Percentiles rank a stretch among this genome's conserved stretches.
phyloP scores from a whole-genome alignment of 2,797 vertebrate genomes.

The Luscinia luscinia region DNA sequence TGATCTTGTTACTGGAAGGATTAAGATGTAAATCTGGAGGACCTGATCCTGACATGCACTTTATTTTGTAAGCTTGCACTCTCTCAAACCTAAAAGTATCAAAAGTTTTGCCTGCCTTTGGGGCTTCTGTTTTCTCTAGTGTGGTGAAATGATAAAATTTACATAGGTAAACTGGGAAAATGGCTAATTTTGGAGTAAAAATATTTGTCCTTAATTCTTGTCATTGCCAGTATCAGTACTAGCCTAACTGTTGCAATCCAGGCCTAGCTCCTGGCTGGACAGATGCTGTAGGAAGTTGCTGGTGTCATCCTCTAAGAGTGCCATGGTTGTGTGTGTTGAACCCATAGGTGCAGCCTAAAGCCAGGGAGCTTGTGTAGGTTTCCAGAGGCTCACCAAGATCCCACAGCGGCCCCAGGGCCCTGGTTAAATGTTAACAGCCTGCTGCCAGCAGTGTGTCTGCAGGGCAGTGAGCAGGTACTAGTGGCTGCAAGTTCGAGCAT shows the following conservation, averaged over 20 bases:
- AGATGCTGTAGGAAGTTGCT: neutral
- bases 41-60: neutral
- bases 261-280: neutral
- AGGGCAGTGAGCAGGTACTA: neutral
- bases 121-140: neutral
- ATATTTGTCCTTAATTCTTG: neutral
- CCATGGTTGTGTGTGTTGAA: neutral
- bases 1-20: neutral
- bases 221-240: accelerated
- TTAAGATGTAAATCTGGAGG: neutral
- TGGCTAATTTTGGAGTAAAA: neutral
- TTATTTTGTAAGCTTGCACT: neutral
- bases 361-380: neutral
- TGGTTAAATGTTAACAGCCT: slow-evolving; percentile 50
- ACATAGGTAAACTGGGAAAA: neutral
- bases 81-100: neutral
- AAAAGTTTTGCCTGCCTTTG: neutral
- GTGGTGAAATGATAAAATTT: neutral
- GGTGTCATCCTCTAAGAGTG: neutral
- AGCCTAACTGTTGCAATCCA: neutral
- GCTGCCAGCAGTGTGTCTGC: slow-evolving; percentile 2
- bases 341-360: neutral
- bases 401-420: accelerated
- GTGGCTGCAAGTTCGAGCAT: slow-evolving; percentile 20
- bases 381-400: neutral